A percentile compares a stretch with the other conserved stretches of the same genome.
These are phyloP conservation scores for Pelodytes ibericus DNA, from an alignment of 2,797 vertebrate species.

Conservation along the genomic window DNA sequence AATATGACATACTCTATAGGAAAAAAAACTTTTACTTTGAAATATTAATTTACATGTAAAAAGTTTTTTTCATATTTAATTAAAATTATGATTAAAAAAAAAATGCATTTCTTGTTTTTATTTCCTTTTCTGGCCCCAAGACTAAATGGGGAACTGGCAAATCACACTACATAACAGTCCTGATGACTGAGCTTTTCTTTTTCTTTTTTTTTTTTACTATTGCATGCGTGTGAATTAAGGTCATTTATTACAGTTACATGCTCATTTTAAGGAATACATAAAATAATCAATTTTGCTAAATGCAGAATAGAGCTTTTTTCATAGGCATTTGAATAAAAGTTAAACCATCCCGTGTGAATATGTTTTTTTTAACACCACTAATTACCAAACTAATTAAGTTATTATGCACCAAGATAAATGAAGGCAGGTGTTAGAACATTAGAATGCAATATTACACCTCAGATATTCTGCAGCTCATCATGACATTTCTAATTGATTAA, in stretches of 20 bases:
- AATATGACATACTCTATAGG: too few relatives aligned
- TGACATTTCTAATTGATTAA: conserved; percentile 46
- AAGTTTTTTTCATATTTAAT: too few relatives aligned
- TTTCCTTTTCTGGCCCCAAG: too few relatives aligned
- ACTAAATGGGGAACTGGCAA: too few relatives aligned
- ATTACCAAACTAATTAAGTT: conserved; percentile 50
- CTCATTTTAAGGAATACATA: conserved; percentile 14
- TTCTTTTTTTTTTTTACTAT: too few relatives aligned
- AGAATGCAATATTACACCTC: conserved; percentile 40
- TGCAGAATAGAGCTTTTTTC: conserved; percentile 36
- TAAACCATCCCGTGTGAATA: conserved; percentile 52
- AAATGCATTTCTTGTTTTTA: too few relatives aligned
- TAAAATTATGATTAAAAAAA: too few relatives aligned
- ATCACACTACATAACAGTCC: too few relatives aligned
- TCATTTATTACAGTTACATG: conserved; percentile 4
- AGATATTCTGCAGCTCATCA: conserved; percentile 11
- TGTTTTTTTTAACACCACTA: conserved; percentile 45
- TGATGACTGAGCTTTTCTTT: too few relatives aligned
- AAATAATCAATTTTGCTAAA: conserved; percentile 5
- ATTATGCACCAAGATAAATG: conserved; percentile 55
- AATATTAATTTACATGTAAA: too few relatives aligned
- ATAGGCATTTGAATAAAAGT: conserved; percentile 40
- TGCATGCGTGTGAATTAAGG: background rate
- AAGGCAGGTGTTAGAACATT: conserved; percentile 51
- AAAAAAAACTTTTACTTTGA: too few relatives aligned